Evolutionary conservation across 2,797 vertebrate genomes (phyloP).

Genomic region (Halcyon chelicuti): DNA sequence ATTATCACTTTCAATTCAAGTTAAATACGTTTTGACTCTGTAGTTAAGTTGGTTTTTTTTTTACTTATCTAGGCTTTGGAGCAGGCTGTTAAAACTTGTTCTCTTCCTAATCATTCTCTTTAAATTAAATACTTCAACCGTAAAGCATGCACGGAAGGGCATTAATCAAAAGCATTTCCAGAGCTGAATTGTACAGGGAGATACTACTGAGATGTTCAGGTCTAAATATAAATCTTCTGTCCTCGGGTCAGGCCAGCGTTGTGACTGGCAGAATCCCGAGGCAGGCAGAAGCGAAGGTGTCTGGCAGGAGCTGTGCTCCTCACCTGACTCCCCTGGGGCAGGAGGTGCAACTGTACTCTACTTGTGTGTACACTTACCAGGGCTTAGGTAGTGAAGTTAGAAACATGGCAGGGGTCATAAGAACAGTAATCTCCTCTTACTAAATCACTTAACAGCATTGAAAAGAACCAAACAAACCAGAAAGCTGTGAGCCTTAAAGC

Average conservation of each 20-base stretch:
- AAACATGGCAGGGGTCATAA: neutral
- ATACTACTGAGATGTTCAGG: neutral
- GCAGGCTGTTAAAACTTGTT: neutral
- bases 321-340: neutral
- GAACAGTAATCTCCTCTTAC: neutral
- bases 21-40: neutral
- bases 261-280: neutral
- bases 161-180: neutral
- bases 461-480: rapidly evolving
- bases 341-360: neutral
- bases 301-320: neutral
- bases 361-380: rapidly evolving
- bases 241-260: neutral
- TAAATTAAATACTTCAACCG: constrained; percentile 1
- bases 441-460: neutral
- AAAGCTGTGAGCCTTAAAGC: neutral
- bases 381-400: neutral
- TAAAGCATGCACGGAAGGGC: neutral
- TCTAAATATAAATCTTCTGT: neutral
- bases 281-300: neutral
- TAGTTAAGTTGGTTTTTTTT: neutral
- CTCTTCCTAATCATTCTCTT: neutral
- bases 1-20: neutral
- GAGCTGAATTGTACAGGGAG: neutral
- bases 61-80: neutral